Base-by-base conservation (phyloP, 2,113 vertebrate genomes). In the Psephotus haematonotus region DNA sequence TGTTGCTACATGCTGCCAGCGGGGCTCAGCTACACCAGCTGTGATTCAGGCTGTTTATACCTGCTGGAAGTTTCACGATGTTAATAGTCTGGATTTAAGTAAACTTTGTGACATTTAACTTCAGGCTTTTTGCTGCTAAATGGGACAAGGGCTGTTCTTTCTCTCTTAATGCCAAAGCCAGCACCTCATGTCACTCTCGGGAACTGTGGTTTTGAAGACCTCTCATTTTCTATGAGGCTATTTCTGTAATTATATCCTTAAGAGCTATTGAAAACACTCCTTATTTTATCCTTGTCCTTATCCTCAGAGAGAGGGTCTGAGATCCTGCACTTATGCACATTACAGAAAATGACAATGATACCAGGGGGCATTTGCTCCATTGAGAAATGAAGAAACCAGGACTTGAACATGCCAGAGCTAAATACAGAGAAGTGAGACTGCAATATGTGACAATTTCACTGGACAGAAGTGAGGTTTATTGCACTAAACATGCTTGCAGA, bases 71-170 rank as follows among this genome's bases (percentile, higher is more conserved):
- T 76, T 91, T 88, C 79, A 37, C 4, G 27, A 70, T 43, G 75
- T 20, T 87, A 65, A 41, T 22, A 86, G 72, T 62, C 72, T 25
- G 43, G 64, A 88, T 64, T 90, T 57, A 89, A 92, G 77, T 91
- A 77, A 94, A 96, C 91, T 93, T 86, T 3, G 37, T 82, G 83
- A 74, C 74, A 64, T 24, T 95, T 95, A 86, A 84, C 88, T 95
- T 88, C 0, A 1, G 55, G 27, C 39, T 84, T 89, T 91, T 62
- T 80, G 47, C 67, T 57, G 74, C 53, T 69, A 95, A 92, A 33
- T 69, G 53, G 55, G 65, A 92, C 71, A 92, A 53, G 6, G 35
- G 33, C 20, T 44, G 41, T 37, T 93, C 52, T 90, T 37, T 74
- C 57, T 64, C 25, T 72, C 89, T 31, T 77, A 95, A 57, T 35